phyloP scores from a whole-genome alignment of 1,140 invertebrate genomes.

The Bombus sibiricus region DNA sequence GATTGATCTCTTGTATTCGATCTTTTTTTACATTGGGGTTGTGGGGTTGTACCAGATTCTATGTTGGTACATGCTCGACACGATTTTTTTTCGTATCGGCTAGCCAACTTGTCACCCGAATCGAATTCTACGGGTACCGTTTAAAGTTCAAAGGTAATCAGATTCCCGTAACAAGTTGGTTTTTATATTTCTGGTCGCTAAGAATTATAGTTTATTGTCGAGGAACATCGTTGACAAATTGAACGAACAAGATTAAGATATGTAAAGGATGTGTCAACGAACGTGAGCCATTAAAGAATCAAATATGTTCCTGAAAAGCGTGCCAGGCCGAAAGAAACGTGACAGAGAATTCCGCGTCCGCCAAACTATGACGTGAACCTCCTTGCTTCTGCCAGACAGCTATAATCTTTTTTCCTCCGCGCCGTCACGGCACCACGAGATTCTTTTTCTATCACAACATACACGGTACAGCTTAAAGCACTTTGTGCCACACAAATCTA shows the following conservation, averaged over 20 bases:
- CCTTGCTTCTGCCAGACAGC: conserved; percentile 21
- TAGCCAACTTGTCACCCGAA: neutral
- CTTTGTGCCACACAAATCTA: conserved; percentile 39
- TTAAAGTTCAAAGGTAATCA: neutral
- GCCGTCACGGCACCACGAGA: neutral
- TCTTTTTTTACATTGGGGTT: conserved; percentile 7
- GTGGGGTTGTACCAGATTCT: conserved; percentile 24
- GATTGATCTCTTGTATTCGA: neutral
- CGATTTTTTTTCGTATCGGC: conserved; percentile 3
- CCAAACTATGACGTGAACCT: conserved; percentile 26
- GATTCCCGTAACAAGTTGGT: neutral
- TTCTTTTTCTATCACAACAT: conserved; percentile 30
- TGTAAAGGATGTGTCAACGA: neutral
- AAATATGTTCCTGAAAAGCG: conserved; percentile 24
- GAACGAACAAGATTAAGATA: conserved; percentile 27
- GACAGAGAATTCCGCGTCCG: conserved; percentile 18
- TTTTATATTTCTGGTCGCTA: neutral
- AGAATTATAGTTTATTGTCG: too few relatives aligned
- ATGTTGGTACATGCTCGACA: conserved; percentile 29
- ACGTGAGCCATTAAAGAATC: neutral
- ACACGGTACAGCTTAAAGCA: conserved; percentile 16
- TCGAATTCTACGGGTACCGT: neutral
- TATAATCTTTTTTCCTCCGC: neutral
- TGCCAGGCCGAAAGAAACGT: conserved; percentile 19
- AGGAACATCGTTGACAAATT: conserved; percentile 22